A percentile compares a stretch with the other conserved stretches of the same genome.
Conservation (phyloP, 2,888 invertebrate species). For the Tubiluchus corallicola region DNA sequence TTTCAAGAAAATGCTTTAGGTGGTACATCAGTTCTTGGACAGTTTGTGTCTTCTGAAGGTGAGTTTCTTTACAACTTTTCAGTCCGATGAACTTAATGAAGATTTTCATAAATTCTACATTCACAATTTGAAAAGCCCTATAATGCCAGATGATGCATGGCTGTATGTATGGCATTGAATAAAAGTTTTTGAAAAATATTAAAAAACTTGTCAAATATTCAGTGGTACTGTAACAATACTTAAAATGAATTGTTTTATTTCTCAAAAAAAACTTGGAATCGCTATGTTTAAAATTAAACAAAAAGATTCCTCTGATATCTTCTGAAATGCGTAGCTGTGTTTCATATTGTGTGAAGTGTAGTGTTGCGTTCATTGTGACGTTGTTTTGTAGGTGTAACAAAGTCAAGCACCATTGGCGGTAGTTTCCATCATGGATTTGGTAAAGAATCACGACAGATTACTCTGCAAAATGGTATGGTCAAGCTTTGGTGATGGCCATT, state of each 20-base stretch:
- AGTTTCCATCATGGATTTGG: constrained; percentile 34
- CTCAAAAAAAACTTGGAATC: too few species aligned
- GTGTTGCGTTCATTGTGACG: too few species aligned
- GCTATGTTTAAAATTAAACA: too few species aligned
- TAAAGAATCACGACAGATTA: constrained; percentile 78
- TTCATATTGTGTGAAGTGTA: too few species aligned
- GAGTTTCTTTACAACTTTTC: constrained; percentile 31
- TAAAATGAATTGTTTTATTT: too few species aligned
- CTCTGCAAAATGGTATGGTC: constrained; percentile 54
- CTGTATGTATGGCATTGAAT: too few species aligned
- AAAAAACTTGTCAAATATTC: too few species aligned
- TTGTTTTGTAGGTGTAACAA: constrained; percentile 1
- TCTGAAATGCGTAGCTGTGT: too few species aligned
- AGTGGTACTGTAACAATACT: too few species aligned
- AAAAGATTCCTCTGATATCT: too few species aligned
- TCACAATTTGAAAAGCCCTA: background rate
- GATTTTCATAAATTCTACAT: background rate
- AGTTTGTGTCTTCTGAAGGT: constrained; percentile 77
- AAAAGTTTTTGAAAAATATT: too few species aligned
- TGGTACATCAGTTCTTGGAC: constrained; percentile 67
- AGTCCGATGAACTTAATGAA: background rate
- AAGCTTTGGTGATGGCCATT: too few species aligned
- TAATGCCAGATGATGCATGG: background rate
- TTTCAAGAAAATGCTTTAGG: constrained; percentile 85
- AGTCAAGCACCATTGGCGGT: constrained; percentile 7